Evolutionary conservation across 1,140 invertebrate species (phyloP).

Genomic region (Glossosoma conforme): DNA sequence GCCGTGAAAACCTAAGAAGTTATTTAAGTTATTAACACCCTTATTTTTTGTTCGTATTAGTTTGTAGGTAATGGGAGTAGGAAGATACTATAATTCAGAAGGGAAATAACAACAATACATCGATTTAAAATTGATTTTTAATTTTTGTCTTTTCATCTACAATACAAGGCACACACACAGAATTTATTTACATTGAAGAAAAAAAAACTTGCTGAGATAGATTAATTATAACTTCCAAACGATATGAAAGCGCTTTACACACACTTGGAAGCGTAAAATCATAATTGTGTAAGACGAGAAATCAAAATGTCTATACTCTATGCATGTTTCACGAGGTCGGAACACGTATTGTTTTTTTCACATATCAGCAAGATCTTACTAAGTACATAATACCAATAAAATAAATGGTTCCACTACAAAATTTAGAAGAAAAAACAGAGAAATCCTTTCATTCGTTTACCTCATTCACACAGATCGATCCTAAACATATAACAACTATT

Average conservation of each 20-base stretch:
- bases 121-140: slow-evolving; percentile 50
- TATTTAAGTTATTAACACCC: too few relatives aligned
- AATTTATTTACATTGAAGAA: slow-evolving; percentile 33
- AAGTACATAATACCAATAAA: slow-evolving; percentile 17
- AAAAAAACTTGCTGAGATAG: slow-evolving; percentile 29
- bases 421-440: slow-evolving; percentile 18
- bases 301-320: slow-evolving; percentile 10
- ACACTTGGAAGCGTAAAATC: slow-evolving; percentile 27
- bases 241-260: slow-evolving; percentile 27
- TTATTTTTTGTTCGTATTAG: too few relatives aligned
- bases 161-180: slow-evolving; percentile 55
- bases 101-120: neutral
- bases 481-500: slow-evolving; percentile 33
- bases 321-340: slow-evolving; percentile 7
- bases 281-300: slow-evolving; percentile 5
- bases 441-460: slow-evolving; percentile 27
- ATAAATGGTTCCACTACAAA: slow-evolving; percentile 11
- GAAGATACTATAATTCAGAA: too few relatives aligned
- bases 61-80: too few relatives aligned
- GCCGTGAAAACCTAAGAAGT: too few relatives aligned
- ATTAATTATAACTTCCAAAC: slow-evolving; percentile 30
- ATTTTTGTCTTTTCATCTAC: slow-evolving; percentile 52
- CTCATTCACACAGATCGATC: slow-evolving; percentile 29
- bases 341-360: slow-evolving; percentile 13
- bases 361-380: slow-evolving; percentile 9